phyloP scores from a whole-genome alignment of 2,113 vertebrate genomes.

The Bettongia penicillata region DNA sequence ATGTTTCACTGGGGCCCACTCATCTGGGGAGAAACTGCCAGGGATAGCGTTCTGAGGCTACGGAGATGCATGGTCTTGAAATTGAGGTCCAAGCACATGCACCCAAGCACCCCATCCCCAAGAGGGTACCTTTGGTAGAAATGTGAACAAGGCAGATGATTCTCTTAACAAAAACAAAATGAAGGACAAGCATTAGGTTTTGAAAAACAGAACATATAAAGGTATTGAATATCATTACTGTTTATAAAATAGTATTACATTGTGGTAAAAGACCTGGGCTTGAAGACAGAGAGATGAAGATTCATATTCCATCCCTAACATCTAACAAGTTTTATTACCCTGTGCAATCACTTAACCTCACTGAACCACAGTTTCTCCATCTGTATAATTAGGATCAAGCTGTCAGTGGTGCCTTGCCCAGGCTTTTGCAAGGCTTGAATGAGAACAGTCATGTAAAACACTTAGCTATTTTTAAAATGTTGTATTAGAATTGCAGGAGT shows the following conservation, averaged over 20 bases:
- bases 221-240: neutral
- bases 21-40: no score
- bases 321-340: neutral
- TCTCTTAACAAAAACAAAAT: neutral
- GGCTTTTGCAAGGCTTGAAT: neutral
- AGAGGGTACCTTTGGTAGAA: no score
- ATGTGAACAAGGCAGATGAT: neutral
- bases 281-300: neutral
- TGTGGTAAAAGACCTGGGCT: neutral
- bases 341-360: neutral
- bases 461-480: neutral
- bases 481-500: neutral
- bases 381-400: neutral
- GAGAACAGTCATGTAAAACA: neutral
- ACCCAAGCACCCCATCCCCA: no score
- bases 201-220: neutral
- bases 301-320: neutral
- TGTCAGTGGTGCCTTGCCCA: neutral
- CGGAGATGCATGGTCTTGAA: no score
- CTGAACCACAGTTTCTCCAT: neutral
- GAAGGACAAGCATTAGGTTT: neutral
- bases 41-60: no score
- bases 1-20: no score
- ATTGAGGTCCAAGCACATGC: no score
- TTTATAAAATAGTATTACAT: neutral